Conservation (phyloP, 2,113 vertebrate genomes). For the Mustelus asterias region DNA sequence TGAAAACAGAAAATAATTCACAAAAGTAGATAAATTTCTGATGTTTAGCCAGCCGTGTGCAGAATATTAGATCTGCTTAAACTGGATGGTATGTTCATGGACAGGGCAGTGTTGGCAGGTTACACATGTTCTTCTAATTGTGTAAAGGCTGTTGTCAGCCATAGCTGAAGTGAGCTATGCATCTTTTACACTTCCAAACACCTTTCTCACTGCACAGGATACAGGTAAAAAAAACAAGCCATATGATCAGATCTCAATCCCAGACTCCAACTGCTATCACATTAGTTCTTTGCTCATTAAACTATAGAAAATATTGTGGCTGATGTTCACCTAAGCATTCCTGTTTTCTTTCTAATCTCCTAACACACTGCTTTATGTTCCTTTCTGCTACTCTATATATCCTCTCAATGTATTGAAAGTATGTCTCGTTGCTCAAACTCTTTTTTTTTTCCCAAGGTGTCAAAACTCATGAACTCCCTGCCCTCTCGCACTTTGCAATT, state of each 20-base stretch:
- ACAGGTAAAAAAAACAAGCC: not conserved
- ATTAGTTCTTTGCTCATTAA: not conserved
- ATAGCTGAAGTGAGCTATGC: not conserved
- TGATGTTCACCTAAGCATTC: not conserved
- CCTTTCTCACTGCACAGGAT: not conserved
- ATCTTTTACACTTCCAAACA: not conserved
- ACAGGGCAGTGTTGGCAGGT: not conserved
- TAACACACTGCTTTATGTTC: not conserved
- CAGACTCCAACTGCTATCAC: not conserved
- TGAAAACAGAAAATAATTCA: constrained; percentile 3
- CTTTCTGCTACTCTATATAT: not conserved
- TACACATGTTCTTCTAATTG: not conserved
- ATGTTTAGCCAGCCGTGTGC: not conserved
- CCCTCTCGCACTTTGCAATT: not conserved
- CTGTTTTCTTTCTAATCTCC: not conserved
- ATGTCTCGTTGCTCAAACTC: not conserved
- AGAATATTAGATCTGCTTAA: not conserved
- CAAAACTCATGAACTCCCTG: not conserved
- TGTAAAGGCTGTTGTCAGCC: not conserved
- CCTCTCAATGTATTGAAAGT: not conserved
- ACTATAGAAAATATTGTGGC: not conserved
- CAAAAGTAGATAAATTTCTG: not conserved
- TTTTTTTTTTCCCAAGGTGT: not conserved
- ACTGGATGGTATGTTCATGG: not conserved
- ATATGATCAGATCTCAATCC: not conserved